A percentile compares a stretch with the other conserved stretches of the same genome.
These are phyloP conservation scores for Cydia splendana DNA, from an alignment of 1,140 invertebrate species.

Conservation along the genomic window DNA sequence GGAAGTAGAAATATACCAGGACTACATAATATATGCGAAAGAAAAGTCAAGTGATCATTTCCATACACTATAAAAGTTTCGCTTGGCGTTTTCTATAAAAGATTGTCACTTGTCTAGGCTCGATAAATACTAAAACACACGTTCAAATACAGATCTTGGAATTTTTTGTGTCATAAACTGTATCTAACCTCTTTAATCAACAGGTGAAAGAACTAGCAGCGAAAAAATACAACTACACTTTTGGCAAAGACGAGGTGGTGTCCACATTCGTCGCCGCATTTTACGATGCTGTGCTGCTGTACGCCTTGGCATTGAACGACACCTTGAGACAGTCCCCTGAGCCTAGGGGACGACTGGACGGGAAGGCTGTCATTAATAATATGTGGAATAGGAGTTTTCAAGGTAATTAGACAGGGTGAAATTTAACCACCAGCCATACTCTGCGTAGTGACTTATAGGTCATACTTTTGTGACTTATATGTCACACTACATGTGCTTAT, in stretches of 20 bases:
- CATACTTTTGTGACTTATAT: too few relatives aligned
- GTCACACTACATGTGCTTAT: too few relatives aligned
- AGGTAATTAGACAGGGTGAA: slow-evolving; percentile 69
- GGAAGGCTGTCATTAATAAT: slow-evolving; percentile 85
- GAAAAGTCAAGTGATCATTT: too few relatives aligned
- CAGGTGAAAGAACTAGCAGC: slow-evolving; percentile 90
- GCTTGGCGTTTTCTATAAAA: too few relatives aligned
- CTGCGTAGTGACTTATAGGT: too few relatives aligned
- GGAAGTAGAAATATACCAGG: too few relatives aligned
- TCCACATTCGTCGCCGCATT: slow-evolving; percentile 96
- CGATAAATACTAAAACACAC: too few relatives aligned
- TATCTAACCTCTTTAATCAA: background rate
- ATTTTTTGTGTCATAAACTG: background rate
- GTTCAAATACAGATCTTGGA: too few relatives aligned
- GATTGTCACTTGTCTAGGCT: too few relatives aligned
- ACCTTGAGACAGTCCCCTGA: slow-evolving; percentile 85
- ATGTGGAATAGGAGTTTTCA: slow-evolving; percentile 96
- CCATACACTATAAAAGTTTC: too few relatives aligned
- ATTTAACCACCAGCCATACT: too few relatives aligned
- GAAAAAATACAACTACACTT: slow-evolving; percentile 90
- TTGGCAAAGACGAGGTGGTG: slow-evolving; percentile 85
- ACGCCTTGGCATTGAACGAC: slow-evolving; percentile 93
- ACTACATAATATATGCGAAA: too few relatives aligned
- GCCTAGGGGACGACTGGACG: slow-evolving; percentile 80
- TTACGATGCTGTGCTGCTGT: slow-evolving; percentile 96